Percentiles rank a stretch among this genome's conserved stretches.
phyloP scores from a whole-genome alignment of 2,797 vertebrate genomes.

The Macropus fuliginosus region DNA sequence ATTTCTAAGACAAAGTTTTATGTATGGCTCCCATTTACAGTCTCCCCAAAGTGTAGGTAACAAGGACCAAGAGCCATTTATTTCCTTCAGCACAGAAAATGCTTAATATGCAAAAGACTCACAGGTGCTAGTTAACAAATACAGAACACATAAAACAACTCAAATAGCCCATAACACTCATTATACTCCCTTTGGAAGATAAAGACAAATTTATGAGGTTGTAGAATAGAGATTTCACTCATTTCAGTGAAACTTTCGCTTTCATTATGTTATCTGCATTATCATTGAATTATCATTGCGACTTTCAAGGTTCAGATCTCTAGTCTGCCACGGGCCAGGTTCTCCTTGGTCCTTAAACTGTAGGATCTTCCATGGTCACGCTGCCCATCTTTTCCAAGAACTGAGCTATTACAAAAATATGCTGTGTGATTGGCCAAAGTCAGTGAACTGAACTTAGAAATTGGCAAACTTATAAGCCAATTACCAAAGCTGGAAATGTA shows the following conservation, averaged over 20 bases:
- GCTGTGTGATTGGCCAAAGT: background rate
- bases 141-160: background rate
- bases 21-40: background rate
- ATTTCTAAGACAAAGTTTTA: background rate
- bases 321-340: background rate
- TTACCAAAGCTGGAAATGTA: background rate
- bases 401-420: background rate
- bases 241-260: background rate
- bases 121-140: background rate
- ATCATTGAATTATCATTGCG: background rate
- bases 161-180: background rate
- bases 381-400: background rate
- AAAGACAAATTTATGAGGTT: background rate
- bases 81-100: background rate
- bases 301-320: background rate
- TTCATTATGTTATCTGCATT: background rate
- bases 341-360: background rate
- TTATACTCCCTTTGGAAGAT: background rate
- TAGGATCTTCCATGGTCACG: background rate
- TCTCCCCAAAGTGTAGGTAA: background rate
- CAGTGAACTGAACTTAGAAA: background rate
- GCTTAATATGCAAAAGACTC: background rate
- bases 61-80: background rate
- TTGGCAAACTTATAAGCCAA: background rate
- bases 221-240: background rate